Conservation (phyloP, 1,140 invertebrate genomes). For the Drosophila ananassae region DNA sequence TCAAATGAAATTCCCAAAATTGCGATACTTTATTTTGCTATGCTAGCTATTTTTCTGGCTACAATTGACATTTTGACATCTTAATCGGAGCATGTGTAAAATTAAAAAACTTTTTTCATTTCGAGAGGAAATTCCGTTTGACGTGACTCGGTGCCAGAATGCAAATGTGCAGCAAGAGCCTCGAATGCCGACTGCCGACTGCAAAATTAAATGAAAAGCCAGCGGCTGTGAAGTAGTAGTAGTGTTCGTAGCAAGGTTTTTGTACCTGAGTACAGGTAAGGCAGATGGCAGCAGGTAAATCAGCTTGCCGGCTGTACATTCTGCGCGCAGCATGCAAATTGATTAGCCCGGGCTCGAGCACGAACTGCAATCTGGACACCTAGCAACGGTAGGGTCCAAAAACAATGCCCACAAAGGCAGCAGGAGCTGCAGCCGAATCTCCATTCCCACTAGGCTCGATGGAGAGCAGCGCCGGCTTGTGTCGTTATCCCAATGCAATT, state of each 20-base stretch:
- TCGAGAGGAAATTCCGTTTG: slow-evolving; percentile 30
- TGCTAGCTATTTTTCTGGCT: slow-evolving; percentile 8
- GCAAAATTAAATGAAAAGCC: slow-evolving; percentile 56
- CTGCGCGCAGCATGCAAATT: slow-evolving; percentile 61
- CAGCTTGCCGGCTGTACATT: slow-evolving; percentile 21
- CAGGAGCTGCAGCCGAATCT: slow-evolving; percentile 13
- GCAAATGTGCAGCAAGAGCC: slow-evolving; percentile 41
- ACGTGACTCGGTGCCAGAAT: slow-evolving; percentile 43
- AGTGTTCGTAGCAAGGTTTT: neutral
- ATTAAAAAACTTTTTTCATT: slow-evolving; percentile 63
- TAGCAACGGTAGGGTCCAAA: slow-evolving; percentile 20
- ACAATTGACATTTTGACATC: slow-evolving; percentile 61
- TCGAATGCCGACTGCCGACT: slow-evolving; percentile 13
- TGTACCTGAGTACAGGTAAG: neutral
- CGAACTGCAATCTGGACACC: slow-evolving; percentile 43
- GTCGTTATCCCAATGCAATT: slow-evolving; percentile 75
- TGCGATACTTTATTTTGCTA: slow-evolving; percentile 18
- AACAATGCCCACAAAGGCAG: slow-evolving; percentile 8
- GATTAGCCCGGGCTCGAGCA: slow-evolving; percentile 47
- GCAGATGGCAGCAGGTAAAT: slow-evolving; percentile 34
- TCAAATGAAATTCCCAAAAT: neutral
- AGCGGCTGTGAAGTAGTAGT: neutral
- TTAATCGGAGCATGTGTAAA: slow-evolving; percentile 62
- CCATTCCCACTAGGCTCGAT: slow-evolving; percentile 1
- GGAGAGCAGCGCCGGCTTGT: slow-evolving; percentile 26